Evolutionary conservation across 2,888 invertebrate species (phyloP).

Genomic region (Magallana nippona): DNA sequence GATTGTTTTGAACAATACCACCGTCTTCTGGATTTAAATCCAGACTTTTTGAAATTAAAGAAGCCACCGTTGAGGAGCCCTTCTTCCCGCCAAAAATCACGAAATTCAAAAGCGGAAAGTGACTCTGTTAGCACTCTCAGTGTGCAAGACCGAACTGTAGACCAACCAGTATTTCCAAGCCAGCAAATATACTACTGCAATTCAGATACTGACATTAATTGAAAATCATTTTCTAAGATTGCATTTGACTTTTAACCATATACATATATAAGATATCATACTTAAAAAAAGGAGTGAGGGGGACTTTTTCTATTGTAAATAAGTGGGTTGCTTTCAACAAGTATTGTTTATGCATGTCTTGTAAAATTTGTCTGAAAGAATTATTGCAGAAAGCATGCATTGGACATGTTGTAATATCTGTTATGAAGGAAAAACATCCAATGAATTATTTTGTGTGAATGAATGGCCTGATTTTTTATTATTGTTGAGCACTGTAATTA

Average conservation of each 20-base stretch:
- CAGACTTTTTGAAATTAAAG: neutral
- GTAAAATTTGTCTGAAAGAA: neutral
- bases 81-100: neutral
- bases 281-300: no score
- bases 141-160: conserved; percentile 11
- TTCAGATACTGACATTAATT: conserved; percentile 26
- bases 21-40: conserved; percentile 13
- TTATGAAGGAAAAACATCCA: no score
- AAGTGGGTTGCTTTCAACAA: neutral
- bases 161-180: conserved; percentile 7
- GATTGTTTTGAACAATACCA: conserved; percentile 49
- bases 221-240: neutral
- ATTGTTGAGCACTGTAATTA: neutral
- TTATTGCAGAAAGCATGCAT: conserved; percentile 18
- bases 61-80: neutral
- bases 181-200: conserved; percentile 27
- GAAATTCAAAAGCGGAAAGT: neutral
- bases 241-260: no score
- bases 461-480: conserved; percentile 22
- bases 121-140: neutral
- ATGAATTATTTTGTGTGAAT: conserved; percentile 3
- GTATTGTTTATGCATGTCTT: conserved; percentile 7
- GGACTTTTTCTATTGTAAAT: no score
- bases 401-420: neutral
- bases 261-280: no score